These are phyloP conservation scores for Drymodes brunneopygia DNA, from an alignment of 2,113 vertebrate genomes.

Conservation along the genomic window DNA sequence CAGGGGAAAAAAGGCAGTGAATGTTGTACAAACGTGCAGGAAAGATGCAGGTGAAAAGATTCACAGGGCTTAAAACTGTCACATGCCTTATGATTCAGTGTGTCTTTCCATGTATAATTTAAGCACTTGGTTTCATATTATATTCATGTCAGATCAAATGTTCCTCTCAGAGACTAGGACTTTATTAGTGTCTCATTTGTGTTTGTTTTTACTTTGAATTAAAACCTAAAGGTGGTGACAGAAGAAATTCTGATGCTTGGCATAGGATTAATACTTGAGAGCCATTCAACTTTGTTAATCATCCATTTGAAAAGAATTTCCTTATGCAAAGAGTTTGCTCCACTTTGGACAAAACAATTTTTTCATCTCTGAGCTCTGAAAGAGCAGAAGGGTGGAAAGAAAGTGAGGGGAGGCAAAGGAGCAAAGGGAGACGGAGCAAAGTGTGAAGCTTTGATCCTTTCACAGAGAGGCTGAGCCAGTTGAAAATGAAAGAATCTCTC, in stretches of 20 bases:
- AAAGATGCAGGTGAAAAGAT: constrained; percentile 2
- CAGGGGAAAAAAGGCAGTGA: neutral
- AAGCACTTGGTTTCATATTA: neutral
- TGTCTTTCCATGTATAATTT: neutral
- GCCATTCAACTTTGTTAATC: constrained; percentile 7
- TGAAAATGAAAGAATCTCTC: constrained; percentile 43
- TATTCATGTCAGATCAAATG: neutral
- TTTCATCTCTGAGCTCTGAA: neutral
- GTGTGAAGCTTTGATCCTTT: constrained; percentile 50
- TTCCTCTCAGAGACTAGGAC: neutral
- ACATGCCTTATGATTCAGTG: neutral
- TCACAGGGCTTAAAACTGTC: neutral
- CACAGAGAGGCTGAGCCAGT: neutral
- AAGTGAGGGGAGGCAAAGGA: neutral
- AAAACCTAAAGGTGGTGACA: constrained; percentile 33
- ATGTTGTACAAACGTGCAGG: neutral
- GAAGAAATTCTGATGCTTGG: constrained; percentile 23
- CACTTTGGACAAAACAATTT: neutral
- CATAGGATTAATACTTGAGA: neutral
- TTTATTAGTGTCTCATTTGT: constrained; percentile 16
- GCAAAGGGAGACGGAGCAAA: neutral
- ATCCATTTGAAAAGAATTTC: constrained; percentile 16
- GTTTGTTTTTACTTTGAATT: constrained; percentile 41
- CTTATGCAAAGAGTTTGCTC: constrained; percentile 5
- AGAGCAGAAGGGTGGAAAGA: neutral